phyloP scores from a whole-genome alignment of 2,113 vertebrate species.

The Nothocercus nigrocapillus region DNA sequence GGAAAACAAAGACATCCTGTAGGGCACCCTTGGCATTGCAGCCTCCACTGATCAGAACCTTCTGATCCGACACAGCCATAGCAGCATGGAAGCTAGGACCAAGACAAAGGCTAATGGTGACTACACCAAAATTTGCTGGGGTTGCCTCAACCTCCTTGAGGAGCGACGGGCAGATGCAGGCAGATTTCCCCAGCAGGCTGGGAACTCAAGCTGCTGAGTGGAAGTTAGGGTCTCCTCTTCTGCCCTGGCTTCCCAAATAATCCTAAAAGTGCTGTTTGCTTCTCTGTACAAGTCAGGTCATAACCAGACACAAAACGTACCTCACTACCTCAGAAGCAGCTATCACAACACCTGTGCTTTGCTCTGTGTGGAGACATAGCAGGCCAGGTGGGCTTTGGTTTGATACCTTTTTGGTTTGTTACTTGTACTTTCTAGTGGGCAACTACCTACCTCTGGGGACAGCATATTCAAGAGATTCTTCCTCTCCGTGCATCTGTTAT shows the following conservation, averaged over 20 bases:
- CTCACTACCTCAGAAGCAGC: background rate
- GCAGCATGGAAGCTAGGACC: slow-evolving; percentile 86
- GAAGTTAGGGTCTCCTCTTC: background rate
- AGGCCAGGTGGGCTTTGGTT: background rate
- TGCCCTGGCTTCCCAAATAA: background rate
- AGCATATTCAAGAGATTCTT: background rate
- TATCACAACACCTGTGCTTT: background rate
- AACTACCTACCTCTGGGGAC: background rate
- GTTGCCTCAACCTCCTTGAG: background rate
- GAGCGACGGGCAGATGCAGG: background rate
- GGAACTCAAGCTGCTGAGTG: background rate
- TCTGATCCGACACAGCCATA: slow-evolving; percentile 82
- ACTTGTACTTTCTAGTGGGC: background rate
- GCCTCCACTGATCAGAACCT: slow-evolving; percentile 87
- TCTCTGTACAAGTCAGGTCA: background rate
- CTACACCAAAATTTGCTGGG: background rate
- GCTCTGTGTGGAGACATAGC: background rate
- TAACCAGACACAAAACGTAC: background rate
- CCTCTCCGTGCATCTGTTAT: background rate
- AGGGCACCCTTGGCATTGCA: slow-evolving; percentile 84
- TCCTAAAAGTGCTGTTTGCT: background rate
- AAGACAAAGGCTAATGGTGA: background rate
- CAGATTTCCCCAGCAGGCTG: background rate
- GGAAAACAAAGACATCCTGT: slow-evolving; percentile 84
- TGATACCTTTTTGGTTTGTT: background rate